Evolutionary conservation across 1,140 invertebrate genomes (phyloP).

Genomic region (Trissolcus basalis): DNA sequence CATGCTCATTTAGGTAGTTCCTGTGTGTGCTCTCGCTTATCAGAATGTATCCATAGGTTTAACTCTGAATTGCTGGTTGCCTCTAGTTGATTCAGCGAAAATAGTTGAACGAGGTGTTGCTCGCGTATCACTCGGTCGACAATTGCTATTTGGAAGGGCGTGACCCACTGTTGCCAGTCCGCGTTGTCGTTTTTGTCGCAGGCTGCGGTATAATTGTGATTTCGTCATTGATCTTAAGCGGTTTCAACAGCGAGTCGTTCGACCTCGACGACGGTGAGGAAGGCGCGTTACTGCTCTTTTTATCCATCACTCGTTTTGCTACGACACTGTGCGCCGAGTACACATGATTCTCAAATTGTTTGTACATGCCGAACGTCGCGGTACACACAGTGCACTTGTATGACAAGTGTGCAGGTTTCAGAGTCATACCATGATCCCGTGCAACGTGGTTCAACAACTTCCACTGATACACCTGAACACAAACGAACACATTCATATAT

Average conservation of each 20-base stretch:
- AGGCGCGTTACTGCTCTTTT: conserved; percentile 78
- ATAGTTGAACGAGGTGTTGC: conserved; percentile 64
- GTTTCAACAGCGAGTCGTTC: conserved; percentile 85
- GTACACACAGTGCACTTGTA: conserved; percentile 97
- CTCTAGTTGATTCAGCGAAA: conserved; percentile 28
- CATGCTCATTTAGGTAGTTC: conserved; percentile 4
- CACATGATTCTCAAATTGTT: conserved; percentile 95
- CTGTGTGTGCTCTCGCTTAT: conserved; percentile 7
- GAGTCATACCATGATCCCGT: conserved; percentile 90
- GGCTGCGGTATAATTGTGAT: conserved; percentile 94
- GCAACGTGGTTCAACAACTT: conserved; percentile 93
- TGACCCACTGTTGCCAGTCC: conserved; percentile 66
- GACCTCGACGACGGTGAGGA: conserved; percentile 76
- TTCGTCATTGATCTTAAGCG: conserved; percentile 93
- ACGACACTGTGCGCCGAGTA: conserved; percentile 93
- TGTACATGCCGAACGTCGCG: conserved; percentile 95
- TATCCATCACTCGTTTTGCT: conserved; percentile 86
- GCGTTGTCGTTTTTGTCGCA: conserved; percentile 75
- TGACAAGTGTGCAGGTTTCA: conserved; percentile 93
- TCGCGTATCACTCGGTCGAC: conserved; percentile 71
- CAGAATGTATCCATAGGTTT: background rate
- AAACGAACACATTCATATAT: too few relatives aligned
- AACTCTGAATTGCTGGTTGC: background rate
- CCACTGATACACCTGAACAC: conserved; percentile 89
- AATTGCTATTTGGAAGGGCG: conserved; percentile 74